Evolutionary conservation across 1,140 invertebrate genomes (phyloP), one percentile per base, ranked within the genome.

Genomic region (Varroa destructor): DNA sequence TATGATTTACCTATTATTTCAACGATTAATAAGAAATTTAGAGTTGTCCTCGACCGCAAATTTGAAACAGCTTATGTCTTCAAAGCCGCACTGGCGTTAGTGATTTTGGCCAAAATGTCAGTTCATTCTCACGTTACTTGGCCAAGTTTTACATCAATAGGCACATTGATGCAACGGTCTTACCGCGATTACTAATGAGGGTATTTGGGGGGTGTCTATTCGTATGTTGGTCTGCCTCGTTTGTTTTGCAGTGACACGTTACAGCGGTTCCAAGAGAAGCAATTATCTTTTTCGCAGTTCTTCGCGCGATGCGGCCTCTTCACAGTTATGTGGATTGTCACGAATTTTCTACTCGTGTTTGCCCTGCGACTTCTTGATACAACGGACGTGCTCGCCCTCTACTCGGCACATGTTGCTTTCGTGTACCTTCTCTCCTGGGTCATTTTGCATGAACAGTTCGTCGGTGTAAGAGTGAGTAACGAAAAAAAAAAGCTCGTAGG

Each of bases 371-470:
- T 91, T 73, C 81, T 96, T 1, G 83, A 90, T 71, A 88, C 90
- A 0, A 95, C 91, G 0, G 92, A 93, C 78, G 91, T 91, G 2
- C 88, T 94, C 83, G 88, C 91, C 0, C 81, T 97, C 10, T 95
- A 93, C 77, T 89, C 92, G 12, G 93, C 91, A 36, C 93, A 93
- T 75, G 90, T 94, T 3, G 89, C 89, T 6, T 93, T 90, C 77
- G 89, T 93, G 72, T 97, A 96, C 79, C 82, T 96, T 6, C 82
- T 97, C 1, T 94, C 91, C 0, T 96, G 92, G 93, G 92, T 95
- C 70, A 91, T 96, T 76, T 82, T 96, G 56, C 92, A 96, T 78
- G 90, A 96, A 77, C 91, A 96, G 79, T 97, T 96, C 81, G 91
- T 96, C 72, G 92, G 92, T 61, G 87, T 95, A 14, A 83, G 92